A percentile compares a stretch with the other conserved stretches of the same genome.
Evolutionary conservation across 2,797 vertebrate species (phyloP).

Genomic region (Oryzias sinensis): DNA sequence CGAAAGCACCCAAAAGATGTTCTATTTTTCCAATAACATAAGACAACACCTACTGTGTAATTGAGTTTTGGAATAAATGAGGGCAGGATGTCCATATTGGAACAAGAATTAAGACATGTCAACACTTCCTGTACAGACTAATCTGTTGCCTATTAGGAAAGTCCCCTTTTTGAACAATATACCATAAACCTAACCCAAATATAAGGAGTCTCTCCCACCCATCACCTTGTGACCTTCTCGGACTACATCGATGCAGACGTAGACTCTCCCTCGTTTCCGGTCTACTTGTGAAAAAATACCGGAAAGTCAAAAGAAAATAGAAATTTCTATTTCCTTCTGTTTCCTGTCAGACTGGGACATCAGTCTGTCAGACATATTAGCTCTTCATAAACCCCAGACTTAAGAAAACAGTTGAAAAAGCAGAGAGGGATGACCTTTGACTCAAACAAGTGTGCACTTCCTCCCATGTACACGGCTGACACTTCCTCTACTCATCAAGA

Average conservation of each 20-base stretch:
- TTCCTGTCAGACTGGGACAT: slow-evolving; percentile 30
- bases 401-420: slow-evolving; percentile 63
- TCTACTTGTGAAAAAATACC: slow-evolving; percentile 30
- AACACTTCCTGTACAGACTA: background rate
- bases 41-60: too few species aligned
- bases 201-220: slow-evolving; percentile 26
- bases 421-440: slow-evolving; percentile 48
- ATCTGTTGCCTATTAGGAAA: slow-evolving; percentile 7
- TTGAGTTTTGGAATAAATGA: too few species aligned
- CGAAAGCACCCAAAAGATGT: too few species aligned
- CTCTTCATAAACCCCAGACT: slow-evolving; percentile 49
- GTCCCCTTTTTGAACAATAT: slow-evolving; percentile 4
- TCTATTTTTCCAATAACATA: too few species aligned
- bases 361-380: slow-evolving; percentile 35
- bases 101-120: background rate
- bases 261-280: slow-evolving; percentile 40
- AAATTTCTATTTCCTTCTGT: slow-evolving; percentile 53
- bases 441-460: slow-evolving; percentile 53
- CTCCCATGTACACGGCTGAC: slow-evolving; percentile 51
- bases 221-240: slow-evolving; percentile 42
- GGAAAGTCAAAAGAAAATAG: slow-evolving; percentile 51
- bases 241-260: slow-evolving; percentile 48
- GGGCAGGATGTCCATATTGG: too few species aligned
- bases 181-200: slow-evolving; percentile 13
- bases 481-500: slow-evolving; percentile 68